Evolutionary conservation across 1,140 invertebrate species (phyloP), one percentile per base, ranked within the genome.

Genomic region (Steinernema feltiae): DNA sequence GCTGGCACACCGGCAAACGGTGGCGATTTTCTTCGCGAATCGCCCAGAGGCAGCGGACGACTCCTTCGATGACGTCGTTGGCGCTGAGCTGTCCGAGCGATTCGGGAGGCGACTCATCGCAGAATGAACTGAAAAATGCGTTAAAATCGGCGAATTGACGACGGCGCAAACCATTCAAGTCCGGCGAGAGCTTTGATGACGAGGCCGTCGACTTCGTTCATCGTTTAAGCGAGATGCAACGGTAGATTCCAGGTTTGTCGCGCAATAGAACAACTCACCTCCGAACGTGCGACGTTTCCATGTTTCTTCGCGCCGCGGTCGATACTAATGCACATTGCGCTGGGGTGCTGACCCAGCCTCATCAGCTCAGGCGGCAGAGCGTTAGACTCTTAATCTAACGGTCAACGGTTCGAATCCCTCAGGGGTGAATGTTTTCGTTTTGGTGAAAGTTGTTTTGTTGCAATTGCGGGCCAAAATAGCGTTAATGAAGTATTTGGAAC

Each of bases 171-270:
- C 53, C 53, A 63, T 15, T 63, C 53, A 3, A 63, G 53, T 3
- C 24, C 24, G 12, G 53, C 12, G 7, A 63, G 53, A n/a, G 53
- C 24, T 63, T 27, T 12, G 3, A 63, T 7, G 24, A 63, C 53
- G 53, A 63, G 7, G 7, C 53, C 53, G 53, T 63, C 53, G 53
- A 63, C 53, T 63, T 63, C 53, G 24, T 63, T 63, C 53, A 63
- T 63, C 15, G 53, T 27, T 27, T 7, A 21, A 63, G 24, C 2
- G 2, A 63, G 24, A 3, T 3, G 24, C 7, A 15, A 27, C 12
- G 53, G 53, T 15, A 27, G 12, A n/a, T 3, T 27, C 15, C n/a
- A n/a, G n/a, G n/a, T n/a, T n/a, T n/a, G 15, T 63, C 12, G 3
- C 15, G 15, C 12, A 63, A 21, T 17, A 27, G 24, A 27, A 63